Evolutionary conservation across 2,113 vertebrate genomes (phyloP).

Genomic region (Anolis carolinensis): DNA sequence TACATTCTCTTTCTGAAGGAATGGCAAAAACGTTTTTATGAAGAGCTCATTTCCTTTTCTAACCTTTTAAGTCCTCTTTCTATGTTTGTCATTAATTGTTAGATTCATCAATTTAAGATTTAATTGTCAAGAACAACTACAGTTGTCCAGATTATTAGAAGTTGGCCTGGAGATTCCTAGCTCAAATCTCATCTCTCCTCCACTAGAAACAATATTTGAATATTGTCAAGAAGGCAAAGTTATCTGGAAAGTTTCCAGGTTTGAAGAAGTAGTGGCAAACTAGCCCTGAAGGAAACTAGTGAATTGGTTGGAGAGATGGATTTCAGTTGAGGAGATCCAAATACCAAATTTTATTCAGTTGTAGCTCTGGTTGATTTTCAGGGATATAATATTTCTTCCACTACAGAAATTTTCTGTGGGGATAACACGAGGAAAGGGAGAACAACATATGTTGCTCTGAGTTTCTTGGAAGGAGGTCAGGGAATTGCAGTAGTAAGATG

Average conservation of each 20-base stretch:
- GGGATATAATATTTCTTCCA: too few relatives aligned
- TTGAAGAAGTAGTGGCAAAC: not conserved
- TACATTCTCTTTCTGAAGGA: not conserved
- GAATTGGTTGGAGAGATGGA: not conserved
- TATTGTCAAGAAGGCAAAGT: not conserved
- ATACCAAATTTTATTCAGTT: not conserved
- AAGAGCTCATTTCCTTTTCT: not conserved
- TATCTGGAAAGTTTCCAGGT: not conserved
- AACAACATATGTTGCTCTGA: not conserved
- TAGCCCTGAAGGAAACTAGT: not conserved
- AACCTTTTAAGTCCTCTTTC: too few relatives aligned
- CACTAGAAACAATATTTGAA: not conserved
- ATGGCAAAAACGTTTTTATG: not conserved
- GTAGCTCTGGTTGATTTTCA: not conserved
- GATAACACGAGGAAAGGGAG: not conserved
- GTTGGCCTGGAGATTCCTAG: not conserved
- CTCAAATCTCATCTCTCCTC: not conserved
- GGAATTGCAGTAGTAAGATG: not conserved
- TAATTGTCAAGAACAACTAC: not conserved
- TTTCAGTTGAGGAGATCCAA: not conserved
- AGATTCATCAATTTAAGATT: not conserved
- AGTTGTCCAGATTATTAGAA: not conserved
- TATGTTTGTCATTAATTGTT: not conserved
- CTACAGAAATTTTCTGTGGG: not conserved
- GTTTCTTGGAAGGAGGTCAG: not conserved